These are phyloP conservation scores for Pseudochirops corinnae DNA, from an alignment of 2,797 vertebrate species.

Conservation along the genomic window DNA sequence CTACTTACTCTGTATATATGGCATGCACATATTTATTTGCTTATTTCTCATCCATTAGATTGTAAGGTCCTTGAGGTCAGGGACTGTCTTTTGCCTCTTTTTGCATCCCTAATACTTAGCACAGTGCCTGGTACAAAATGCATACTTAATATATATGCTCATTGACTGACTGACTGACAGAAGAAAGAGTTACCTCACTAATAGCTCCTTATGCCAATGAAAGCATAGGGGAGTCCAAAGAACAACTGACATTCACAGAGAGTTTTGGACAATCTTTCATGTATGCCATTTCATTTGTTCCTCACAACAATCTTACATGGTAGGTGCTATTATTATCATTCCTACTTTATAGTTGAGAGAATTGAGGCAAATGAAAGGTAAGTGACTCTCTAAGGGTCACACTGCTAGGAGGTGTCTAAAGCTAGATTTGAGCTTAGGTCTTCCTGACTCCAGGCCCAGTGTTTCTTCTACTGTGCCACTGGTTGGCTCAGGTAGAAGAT, in stretches of 20 bases:
- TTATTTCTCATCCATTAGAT: background rate
- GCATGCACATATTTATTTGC: background rate
- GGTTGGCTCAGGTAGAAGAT: background rate
- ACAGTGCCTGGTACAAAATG: background rate
- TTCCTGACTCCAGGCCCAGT: background rate
- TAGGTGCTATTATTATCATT: background rate
- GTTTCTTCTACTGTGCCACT: background rate
- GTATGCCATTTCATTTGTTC: background rate
- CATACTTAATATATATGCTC: background rate
- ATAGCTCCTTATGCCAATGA: background rate
- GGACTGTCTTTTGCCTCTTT: background rate
- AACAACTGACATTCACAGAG: background rate
- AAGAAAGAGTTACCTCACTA: background rate
- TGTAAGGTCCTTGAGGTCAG: background rate
- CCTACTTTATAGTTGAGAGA: background rate
- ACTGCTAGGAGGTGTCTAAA: background rate
- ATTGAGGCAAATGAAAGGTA: background rate
- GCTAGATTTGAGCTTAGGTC: background rate
- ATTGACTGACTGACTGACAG: background rate
- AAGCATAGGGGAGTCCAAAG: background rate
- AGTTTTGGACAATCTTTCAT: background rate
- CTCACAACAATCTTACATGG: background rate
- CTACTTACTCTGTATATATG: background rate
- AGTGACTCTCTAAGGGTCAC: background rate
- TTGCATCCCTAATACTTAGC: background rate